Base-by-base conservation (phyloP, 2,113 vertebrate species). In the Emydura subglobosa region DNA sequence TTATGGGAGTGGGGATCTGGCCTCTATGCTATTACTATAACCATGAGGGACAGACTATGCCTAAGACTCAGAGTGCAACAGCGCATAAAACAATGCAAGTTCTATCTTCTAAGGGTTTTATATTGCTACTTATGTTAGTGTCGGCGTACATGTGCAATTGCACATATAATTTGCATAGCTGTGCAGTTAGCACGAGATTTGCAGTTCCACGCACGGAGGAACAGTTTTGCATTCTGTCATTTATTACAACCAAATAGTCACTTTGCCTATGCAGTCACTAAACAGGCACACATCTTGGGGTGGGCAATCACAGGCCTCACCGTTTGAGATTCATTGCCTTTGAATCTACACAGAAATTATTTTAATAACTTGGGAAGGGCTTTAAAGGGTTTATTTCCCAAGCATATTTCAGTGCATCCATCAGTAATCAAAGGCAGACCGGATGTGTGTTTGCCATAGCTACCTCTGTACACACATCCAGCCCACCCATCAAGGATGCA, bases 331-430 rank as follows among this genome's bases (percentile, higher is more conserved):
- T 74, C 42, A 78, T 13, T 24, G 7, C 74, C 25, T 44, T 78
- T 78, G 42, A 27, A 5, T 25, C 22, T 27, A 16, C 7, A 47
- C 19, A 44, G 7, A 51, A 50, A 39, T 44, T 5, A 84, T 5
- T 51, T 49, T 59, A 8, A 44, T 0, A 0, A 53, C 84, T 82
- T 0, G 0, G 65, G 55, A 50, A 0, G 0, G 83, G 0, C 0
- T 55, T 25, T 76, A 9, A 2, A 50, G 74, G 42, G 27, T 3
- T 0, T 2, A 49, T 92, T 86, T 91, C 92, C 47, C 80, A 57
- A 0, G 49, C 21, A 1, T 7, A 4, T 22, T 53, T 78, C 74
- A 83, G 10, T 39, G 80, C 22, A 59, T 3, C 34, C 78, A 2
- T 0, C 3, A 81, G 39, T 2, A 51, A 19, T 44, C 24, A 50